Evolutionary conservation across 1,140 invertebrate genomes (phyloP).

Genomic region (Magallana angulata): DNA sequence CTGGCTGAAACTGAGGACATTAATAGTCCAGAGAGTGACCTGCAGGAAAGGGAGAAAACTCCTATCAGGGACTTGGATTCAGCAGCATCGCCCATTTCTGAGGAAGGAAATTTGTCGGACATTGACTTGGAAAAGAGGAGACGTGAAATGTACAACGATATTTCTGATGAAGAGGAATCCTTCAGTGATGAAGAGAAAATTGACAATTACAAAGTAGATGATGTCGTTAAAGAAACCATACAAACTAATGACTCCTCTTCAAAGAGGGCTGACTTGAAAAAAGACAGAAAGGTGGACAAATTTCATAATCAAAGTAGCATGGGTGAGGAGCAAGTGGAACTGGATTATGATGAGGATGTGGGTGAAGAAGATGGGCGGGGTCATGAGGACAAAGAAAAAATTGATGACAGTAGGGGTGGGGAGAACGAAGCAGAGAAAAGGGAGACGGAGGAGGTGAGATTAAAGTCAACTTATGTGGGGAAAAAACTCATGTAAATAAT

Average conservation of each 20-base stretch:
- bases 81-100: constrained; percentile 60
- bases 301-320: constrained; percentile 79
- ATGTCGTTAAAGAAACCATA: constrained; percentile 30
- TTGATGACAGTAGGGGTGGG: constrained; percentile 59
- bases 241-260: background rate
- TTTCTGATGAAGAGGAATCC: constrained; percentile 65
- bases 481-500: background rate
- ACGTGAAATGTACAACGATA: constrained; percentile 57
- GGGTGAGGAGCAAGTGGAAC: constrained; percentile 74
- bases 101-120: constrained; percentile 51
- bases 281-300: constrained; percentile 41
- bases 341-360: constrained; percentile 76
- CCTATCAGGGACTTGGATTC: constrained; percentile 25
- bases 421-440: constrained; percentile 57
- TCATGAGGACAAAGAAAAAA: constrained; percentile 55
- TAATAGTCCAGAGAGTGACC: constrained; percentile 54
- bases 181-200: constrained; percentile 67
- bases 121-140: constrained; percentile 23
- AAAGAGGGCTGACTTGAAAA: constrained; percentile 45
- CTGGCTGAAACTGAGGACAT: constrained; percentile 51
- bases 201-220: constrained; percentile 29
- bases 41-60: background rate
- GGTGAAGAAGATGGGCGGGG: constrained; percentile 60
- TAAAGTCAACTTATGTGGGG: background rate
- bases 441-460: constrained; percentile 57